Conservation (phyloP, 2,113 vertebrate genomes). For the Heterotis niloticus region DNA sequence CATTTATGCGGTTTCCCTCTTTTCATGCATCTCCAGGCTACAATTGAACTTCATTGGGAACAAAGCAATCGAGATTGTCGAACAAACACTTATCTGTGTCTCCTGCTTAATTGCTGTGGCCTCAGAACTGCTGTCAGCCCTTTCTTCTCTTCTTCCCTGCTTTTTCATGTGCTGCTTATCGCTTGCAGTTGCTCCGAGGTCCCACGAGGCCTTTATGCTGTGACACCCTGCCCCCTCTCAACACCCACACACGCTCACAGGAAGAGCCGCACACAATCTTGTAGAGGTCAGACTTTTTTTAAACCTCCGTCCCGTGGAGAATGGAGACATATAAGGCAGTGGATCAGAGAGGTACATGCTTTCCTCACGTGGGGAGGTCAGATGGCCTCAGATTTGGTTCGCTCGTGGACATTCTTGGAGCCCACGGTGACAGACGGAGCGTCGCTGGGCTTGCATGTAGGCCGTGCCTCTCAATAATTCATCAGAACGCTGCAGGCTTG, state of each 20-base stretch:
- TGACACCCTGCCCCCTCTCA: neutral
- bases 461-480: constrained; percentile 13
- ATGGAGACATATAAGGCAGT: neutral
- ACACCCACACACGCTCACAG: constrained; percentile 11
- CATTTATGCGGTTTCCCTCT: constrained; percentile 16
- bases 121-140: neutral
- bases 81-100: neutral
- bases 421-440: neutral
- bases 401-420: neutral
- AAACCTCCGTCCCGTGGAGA: neutral
- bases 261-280: neutral
- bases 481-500: neutral
- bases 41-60: neutral
- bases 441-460: neutral
- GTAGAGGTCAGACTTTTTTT: neutral
- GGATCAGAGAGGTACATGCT: neutral
- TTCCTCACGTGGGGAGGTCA: neutral
- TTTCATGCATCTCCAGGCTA: neutral
- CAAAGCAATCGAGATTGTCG: neutral
- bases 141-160: neutral
- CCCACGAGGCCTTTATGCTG: neutral
- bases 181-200: neutral
- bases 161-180: neutral
- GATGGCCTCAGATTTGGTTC: neutral
- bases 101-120: constrained; percentile 4